Base-by-base conservation (phyloP, 2,797 vertebrate species). In the Hoplostethus mediterraneus region DNA sequence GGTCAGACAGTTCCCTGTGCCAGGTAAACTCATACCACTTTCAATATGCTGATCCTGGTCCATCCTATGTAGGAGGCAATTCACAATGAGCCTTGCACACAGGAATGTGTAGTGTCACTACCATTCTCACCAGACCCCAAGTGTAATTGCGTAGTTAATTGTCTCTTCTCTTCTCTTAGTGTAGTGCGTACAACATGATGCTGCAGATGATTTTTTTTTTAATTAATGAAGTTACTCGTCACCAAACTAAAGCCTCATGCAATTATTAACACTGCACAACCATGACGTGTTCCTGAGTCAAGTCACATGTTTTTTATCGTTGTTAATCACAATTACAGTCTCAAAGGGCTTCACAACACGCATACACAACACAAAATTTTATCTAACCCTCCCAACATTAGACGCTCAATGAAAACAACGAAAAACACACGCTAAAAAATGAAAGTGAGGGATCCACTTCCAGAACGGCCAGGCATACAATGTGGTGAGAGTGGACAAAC, bases 1-100 rank as follows among this genome's bases (percentile, higher is more conserved):
- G 62, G 62, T 62, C 21, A 31, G 59, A 31, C 14, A 31, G 62
- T 55, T 71, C 56, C 17, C 69, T 54, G 57, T 68, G 64, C 5
- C n/a, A 48, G 36, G 48, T 55, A 28, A 67, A 63, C 36, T 56
- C 48, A 40, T 56, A 30, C 7, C 17, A 57, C 51, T 71, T 76
- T 71, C 31, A 52, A 12, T 42, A 42, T 12, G 40, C 40, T 44
- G 42, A 44, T 44, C 42, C 42, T 13, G 42, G 42, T 44, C 11
- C 12, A 44, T 44, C 12, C 11, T 12, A 44, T 44, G 42, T 44
- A 13, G 42, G 42, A 44, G 42, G 42, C 11, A 44, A 44, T 11
- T 66, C 63, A 72, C 30, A 65, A 45, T 57, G 47, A 56, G 16
- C 1, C 14, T 66, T 10, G 54, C 6, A n/a, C 6, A 57, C 25